Evolutionary conservation across 2,797 vertebrate species (phyloP), one percentile per base, ranked within the genome.

Genomic region (Poeciliopsis infans): DNA sequence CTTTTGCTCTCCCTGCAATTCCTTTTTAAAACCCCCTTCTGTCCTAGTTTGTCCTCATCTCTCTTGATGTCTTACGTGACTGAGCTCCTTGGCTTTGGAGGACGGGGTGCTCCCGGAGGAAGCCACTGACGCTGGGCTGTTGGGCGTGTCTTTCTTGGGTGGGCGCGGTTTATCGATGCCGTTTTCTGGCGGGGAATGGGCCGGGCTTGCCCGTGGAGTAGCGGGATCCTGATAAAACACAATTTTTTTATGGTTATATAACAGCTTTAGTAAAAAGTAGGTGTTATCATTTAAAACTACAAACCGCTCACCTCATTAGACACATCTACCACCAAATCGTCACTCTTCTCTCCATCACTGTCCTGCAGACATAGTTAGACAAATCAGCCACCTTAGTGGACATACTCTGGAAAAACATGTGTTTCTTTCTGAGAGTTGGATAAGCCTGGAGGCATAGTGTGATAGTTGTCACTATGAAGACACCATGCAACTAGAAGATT

Each of bases 81-180:
- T 97, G 88, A 98, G 97, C 95, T 99, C 98, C 97, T 99, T 99
- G 96, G 97, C 97, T 95, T 99, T 99, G 83, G 98, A 99, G 82
- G 98, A 99, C 73, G 98, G 98, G 83, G 98, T 99, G 93, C 98
- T 99, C 88, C 98, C 98, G 51, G 98, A 99, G 31, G 98, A 99
- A 12, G 98, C 98, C 89, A 99, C 97, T 4, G 98, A 99, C 0
- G 98, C 98, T 0, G 98, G 98, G 89, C 98, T 99, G 93, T 98
- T 97, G 5, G 98, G 98, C 0, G 98, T 97, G 94, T 99, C 98
- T 91, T 99, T 99, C 94, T 99, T 99, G 80, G 97, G 95, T 80
- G 98, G 96, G 74, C 98, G 97, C 45, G 97, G 96, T 93, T 99
- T 99, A 90, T 99, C 98, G 23, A 99, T 96, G 91, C 98, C 98